These are phyloP conservation scores for Anniella stebbinsi DNA, from an alignment of 2,797 vertebrate genomes.

Conservation along the genomic window DNA sequence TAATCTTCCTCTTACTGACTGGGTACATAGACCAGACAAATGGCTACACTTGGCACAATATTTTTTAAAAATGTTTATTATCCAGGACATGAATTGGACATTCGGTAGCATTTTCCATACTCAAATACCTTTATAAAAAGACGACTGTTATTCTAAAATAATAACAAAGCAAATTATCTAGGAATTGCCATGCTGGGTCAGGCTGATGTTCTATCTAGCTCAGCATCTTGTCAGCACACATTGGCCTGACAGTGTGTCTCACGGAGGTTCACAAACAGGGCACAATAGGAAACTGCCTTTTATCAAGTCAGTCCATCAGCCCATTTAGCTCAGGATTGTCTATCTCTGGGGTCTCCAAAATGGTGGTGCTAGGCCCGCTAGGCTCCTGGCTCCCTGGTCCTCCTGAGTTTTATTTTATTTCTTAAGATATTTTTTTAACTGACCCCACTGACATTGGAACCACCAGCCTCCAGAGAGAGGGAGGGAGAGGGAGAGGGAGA, in stretches of 20 bases:
- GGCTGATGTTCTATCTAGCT: slow-evolving; percentile 1
- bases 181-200: slow-evolving; percentile 8
- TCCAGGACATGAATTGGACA: slow-evolving; percentile 52
- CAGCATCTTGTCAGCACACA: slow-evolving; percentile 4
- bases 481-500: too few relatives aligned
- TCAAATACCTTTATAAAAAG: slow-evolving; percentile 60
- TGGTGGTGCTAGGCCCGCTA: neutral
- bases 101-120: slow-evolving; percentile 50
- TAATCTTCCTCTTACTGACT: slow-evolving; percentile 61
- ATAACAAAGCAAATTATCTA: slow-evolving; percentile 4
- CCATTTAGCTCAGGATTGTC: neutral
- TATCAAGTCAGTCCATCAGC: neutral
- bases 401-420: too few relatives aligned
- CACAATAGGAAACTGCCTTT: neutral
- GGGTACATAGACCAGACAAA: slow-evolving; percentile 68
- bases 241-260: neutral
- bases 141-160: slow-evolving; percentile 13
- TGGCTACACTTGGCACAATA: slow-evolving; percentile 44
- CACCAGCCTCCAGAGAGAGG: too few relatives aligned
- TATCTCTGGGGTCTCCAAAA: neutral
- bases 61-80: slow-evolving; percentile 36
- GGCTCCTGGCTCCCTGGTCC: too few relatives aligned
- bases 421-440: too few relatives aligned
- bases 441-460: too few relatives aligned
- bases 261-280: neutral